Percentiles rank a stretch among this genome's conserved stretches.
Evolutionary conservation across 1,140 invertebrate species (phyloP).

Genomic region (Scaptomyza graminum): DNA sequence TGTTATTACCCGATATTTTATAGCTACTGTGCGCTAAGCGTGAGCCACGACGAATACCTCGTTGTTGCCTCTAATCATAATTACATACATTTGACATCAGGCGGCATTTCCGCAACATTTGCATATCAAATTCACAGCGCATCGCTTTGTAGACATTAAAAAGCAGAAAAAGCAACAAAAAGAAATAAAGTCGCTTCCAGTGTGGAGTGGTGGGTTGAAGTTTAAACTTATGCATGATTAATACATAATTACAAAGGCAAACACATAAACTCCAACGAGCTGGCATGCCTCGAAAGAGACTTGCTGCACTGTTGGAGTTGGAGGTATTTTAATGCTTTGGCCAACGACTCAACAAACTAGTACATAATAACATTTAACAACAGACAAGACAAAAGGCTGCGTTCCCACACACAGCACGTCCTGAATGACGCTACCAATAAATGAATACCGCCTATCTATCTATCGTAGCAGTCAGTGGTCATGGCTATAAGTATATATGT

Average conservation of each 20-base stretch:
- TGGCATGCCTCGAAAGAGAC: neutral
- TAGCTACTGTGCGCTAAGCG: constrained; percentile 24
- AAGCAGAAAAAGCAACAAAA: neutral
- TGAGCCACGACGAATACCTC: constrained; percentile 19
- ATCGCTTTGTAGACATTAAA: constrained; percentile 28
- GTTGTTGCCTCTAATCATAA: constrained; percentile 57
- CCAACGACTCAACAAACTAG: constrained; percentile 48
- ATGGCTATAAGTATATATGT: constrained; percentile 28
- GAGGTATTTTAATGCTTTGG: constrained; percentile 34
- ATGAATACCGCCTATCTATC: constrained; percentile 14
- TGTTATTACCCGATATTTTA: constrained; percentile 76
- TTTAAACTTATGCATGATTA: constrained; percentile 80
- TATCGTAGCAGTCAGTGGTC: constrained; percentile 41
- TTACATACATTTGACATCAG: constrained; percentile 68
- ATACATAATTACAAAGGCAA: constrained; percentile 80
- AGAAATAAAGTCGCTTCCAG: neutral
- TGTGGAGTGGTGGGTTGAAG: constrained; percentile 20
- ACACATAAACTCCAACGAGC: constrained; percentile 69
- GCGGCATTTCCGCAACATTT: constrained; percentile 72
- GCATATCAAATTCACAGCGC: constrained; percentile 64
- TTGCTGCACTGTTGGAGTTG: too few species aligned
- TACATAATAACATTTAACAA: constrained; percentile 27
- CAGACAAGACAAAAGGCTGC: constrained; percentile 65
- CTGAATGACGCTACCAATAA: constrained; percentile 9
- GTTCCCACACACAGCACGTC: constrained; percentile 65